Conservation (phyloP, 2,113 vertebrate species). For the Tragelaphus scriptus region DNA sequence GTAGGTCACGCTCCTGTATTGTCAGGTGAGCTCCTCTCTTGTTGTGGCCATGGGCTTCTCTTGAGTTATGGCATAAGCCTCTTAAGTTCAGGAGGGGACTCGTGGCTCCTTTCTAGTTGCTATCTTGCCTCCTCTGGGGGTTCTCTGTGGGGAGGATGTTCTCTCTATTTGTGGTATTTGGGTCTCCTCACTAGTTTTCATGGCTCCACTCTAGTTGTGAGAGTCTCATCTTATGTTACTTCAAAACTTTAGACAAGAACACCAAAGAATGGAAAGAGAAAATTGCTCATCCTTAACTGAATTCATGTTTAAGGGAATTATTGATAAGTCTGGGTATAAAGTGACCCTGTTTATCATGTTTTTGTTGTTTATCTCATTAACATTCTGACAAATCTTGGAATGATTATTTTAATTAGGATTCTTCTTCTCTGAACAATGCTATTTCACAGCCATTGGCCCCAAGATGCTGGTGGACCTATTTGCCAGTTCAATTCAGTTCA, state of each 20-base stretch:
- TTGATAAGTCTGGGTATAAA: not conserved
- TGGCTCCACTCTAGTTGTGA: no score
- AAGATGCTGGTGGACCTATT: not conserved
- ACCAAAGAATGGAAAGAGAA: not conserved
- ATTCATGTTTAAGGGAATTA: constrained; percentile 36
- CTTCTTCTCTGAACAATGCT: not conserved
- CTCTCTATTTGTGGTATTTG: no score
- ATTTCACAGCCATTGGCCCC: not conserved
- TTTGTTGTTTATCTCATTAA: not conserved
- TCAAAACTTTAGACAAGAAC: not conserved
- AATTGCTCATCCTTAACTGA: not conserved
- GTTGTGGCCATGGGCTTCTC: no score
- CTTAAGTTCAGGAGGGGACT: no score
- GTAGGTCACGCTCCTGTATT: no score
- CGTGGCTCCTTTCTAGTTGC: no score
- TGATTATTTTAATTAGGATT: not conserved
- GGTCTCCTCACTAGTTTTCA: no score
- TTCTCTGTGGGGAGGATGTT: no score
- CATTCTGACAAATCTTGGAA: not conserved
- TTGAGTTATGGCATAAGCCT: no score
- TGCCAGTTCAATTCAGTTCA: not conserved
- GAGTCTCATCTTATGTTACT: not conserved
- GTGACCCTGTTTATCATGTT: not conserved
- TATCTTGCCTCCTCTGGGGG: no score
- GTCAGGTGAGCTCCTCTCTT: no score